Base-by-base conservation (phyloP, 1,140 invertebrate species). In the Macrostomum lignano region DNA sequence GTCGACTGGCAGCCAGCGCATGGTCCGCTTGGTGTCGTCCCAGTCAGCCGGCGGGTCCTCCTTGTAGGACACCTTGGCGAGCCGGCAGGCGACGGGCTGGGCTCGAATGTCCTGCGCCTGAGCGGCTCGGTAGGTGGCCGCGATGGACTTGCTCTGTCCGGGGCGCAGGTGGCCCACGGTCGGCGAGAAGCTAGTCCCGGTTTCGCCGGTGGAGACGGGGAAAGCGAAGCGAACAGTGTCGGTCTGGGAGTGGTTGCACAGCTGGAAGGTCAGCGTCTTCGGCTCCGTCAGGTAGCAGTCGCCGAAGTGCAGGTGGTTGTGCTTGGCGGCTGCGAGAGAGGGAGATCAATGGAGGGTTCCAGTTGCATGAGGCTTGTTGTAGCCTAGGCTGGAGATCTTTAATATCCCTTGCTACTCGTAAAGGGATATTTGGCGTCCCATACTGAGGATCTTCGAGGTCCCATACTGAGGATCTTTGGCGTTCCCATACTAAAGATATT, bases 301-400 rank as follows among this genome's bases (percentile, higher is more conserved):
- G 11, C 55, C 54, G 47, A 57, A 58, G 14, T 44, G 36, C 17
- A 58, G 49, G 26, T 47, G 30, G 38, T 58, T 57, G 31, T 45
- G 38, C 35, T 54, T 55, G 14, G 48, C 45, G 45, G 51, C n/a
- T n/a, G n/a, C n/a, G n/a, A n/a, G n/a, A n/a, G n/a, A n/a, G n/a
- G n/a, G n/a, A n/a, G n/a, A n/a, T n/a, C n/a, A n/a, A n/a, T n/a
- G n/a, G n/a, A n/a, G n/a, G n/a, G n/a, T n/a, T n/a, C n/a, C n/a
- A n/a, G n/a, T n/a, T n/a, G n/a, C n/a, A n/a, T n/a, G n/a, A n/a
- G n/a, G n/a, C n/a, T n/a, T n/a, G n/a, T n/a, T n/a, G n/a, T n/a
- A n/a, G n/a, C n/a, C n/a, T n/a, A n/a, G n/a, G n/a, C n/a, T n/a
- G n/a, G n/a, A n/a, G n/a, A n/a, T n/a, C n/a, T n/a, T n/a, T n/a